Evolutionary conservation across 1,140 invertebrate species (phyloP), one percentile per base, ranked within the genome.

Genomic region (Drosophila pachea): DNA sequence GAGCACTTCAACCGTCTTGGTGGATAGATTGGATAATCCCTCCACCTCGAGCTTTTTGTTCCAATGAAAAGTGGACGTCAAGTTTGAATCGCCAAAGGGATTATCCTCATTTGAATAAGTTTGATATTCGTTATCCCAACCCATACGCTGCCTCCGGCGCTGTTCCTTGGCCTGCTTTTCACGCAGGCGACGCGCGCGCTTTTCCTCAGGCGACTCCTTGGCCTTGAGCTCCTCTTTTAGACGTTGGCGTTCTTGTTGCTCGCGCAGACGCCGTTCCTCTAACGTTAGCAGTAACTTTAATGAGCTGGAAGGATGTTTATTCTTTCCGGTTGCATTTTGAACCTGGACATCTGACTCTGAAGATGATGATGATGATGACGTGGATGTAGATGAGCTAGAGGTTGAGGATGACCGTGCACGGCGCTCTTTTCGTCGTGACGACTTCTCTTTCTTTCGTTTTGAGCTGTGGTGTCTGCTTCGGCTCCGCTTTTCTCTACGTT

Each of bases 21-120:
- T 90, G 16, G 93, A 93, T 0, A 97, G 92, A 77, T 88, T 82
- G 43, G 93, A 92, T 7, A 98, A 91, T 6, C 98, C 98, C 89
- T 99, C 97, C 79, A 98, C 97, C 71, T 97, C 94, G 35, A 99
- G 90, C 90, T 99, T 99, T 89, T 99, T 99, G 2, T 92, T 92
- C 98, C 98, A 99, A 4, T 98, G 95, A 91, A 99, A 99, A 0
- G 96, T 97, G 14, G 96, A 94, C 0, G 97, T 90, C 6, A 99
- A 91, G 89, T 97, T 97, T 8, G 95, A 95, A 92, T 99, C 98
- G 2, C 98, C 98, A 91, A 99, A 99, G 0, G 98, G 98, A 91
- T 99, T 99, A 89, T 99, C 98, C 22, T 95, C 95, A 90, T 99
- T 99, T 8, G 98, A 99, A 86, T 99, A 99, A 77, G 97, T 97